Conservation (phyloP, 2,113 vertebrate species). For the Eira barbara region DNA sequence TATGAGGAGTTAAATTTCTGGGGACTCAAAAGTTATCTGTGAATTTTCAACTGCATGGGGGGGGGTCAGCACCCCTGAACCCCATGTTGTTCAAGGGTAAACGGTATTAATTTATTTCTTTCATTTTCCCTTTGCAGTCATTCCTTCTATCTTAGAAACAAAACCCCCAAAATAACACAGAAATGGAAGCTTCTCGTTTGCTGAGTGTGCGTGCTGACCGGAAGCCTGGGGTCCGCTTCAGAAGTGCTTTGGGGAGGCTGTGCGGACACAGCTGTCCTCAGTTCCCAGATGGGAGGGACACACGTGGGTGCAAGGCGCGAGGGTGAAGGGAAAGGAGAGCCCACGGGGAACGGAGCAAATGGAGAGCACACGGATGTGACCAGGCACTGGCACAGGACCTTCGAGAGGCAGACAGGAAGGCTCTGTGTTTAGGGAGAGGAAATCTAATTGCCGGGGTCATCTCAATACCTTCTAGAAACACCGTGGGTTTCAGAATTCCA, state of each 20-base stretch:
- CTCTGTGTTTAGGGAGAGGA: neutral
- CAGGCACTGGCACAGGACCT: neutral
- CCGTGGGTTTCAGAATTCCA: neutral
- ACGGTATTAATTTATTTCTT: neutral
- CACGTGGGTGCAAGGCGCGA: neutral
- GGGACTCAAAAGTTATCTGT: neutral
- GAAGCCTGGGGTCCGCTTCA: neutral
- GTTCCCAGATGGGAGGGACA: neutral
- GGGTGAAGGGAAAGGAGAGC: neutral
- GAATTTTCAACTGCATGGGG: neutral
- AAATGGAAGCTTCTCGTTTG: neutral
- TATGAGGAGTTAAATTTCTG: neutral
- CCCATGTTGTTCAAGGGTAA: neutral
- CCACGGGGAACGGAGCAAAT: neutral
- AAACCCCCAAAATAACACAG: neutral
- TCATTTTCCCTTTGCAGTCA: neutral
- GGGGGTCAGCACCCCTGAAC: neutral
- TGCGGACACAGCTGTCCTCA: neutral
- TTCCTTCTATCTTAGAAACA: neutral
- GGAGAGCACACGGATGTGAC: neutral
- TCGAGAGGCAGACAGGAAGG: neutral
- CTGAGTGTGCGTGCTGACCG: rapidly evolving
- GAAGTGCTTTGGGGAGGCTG: neutral
- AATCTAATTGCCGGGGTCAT: neutral
- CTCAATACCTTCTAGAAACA: neutral